phyloP scores from a whole-genome alignment of 2,113 vertebrate genomes.

The Atractosteus spatula region DNA sequence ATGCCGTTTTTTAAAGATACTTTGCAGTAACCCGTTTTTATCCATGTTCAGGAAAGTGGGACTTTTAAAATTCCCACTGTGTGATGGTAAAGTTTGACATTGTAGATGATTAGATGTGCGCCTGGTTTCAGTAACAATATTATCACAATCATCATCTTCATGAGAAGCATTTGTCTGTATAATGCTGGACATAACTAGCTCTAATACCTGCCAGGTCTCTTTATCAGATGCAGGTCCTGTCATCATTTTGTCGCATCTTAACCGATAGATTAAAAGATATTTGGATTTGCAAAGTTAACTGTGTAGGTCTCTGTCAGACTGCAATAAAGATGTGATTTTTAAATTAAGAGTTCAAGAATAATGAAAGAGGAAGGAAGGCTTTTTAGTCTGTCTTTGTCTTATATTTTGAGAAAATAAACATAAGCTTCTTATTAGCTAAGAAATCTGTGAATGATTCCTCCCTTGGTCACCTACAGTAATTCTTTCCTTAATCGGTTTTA shows the following conservation, averaged over 20 bases:
- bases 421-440: slow-evolving; percentile 2
- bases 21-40: slow-evolving; percentile 34
- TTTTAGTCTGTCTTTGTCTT: background rate
- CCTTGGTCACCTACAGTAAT: background rate
- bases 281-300: slow-evolving; percentile 27
- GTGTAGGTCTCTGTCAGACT: slow-evolving; percentile 21
- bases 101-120: slow-evolving; percentile 53
- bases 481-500: background rate
- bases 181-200: slow-evolving; percentile 35
- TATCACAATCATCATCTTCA: slow-evolving; percentile 52
- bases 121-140: slow-evolving; percentile 42
- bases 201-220: slow-evolving; percentile 41
- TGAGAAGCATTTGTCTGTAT: slow-evolving; percentile 53
- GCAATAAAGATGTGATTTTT: slow-evolving; percentile 23
- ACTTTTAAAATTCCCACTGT: slow-evolving; percentile 24
- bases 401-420: slow-evolving; percentile 28
- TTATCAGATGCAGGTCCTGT: slow-evolving; percentile 46
- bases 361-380: background rate
- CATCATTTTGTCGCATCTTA: slow-evolving; percentile 33
- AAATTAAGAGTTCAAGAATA: background rate
- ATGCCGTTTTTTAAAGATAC: no score
- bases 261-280: slow-evolving; percentile 60
- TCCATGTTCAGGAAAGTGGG: slow-evolving; percentile 37
- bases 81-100: slow-evolving; percentile 52
- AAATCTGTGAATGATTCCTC: slow-evolving; percentile 32